Evolutionary conservation across 1,140 invertebrate species (phyloP).

Genomic region (Scaptomyza pallida): DNA sequence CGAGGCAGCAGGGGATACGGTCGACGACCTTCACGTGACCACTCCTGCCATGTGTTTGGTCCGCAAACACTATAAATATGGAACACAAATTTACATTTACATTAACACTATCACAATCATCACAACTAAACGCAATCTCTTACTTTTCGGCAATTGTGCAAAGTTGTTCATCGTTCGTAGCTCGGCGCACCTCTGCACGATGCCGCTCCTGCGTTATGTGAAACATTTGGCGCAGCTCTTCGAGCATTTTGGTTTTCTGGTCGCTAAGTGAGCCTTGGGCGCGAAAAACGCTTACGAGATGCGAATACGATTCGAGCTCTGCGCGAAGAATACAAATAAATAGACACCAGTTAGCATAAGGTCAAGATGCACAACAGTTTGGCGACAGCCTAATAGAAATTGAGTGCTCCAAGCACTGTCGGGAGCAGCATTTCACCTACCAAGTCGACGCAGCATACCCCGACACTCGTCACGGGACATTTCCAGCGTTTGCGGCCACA

Average conservation of each 20-base stretch:
- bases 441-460: slow-evolving; percentile 92
- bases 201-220: slow-evolving; percentile 95
- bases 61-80: slow-evolving; percentile 89
- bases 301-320: slow-evolving; percentile 96
- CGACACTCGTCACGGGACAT: slow-evolving; percentile 93
- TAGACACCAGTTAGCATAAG: slow-evolving; percentile 21
- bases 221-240: slow-evolving; percentile 91
- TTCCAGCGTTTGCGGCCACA: slow-evolving; percentile 90
- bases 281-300: slow-evolving; percentile 93
- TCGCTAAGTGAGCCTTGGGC: slow-evolving; percentile 94
- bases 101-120: slow-evolving; percentile 40
- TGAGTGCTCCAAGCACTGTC: slow-evolving; percentile 33
- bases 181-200: slow-evolving; percentile 94
- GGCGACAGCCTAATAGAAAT: slow-evolving; percentile 2
- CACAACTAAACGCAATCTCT: slow-evolving; percentile 69
- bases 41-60: slow-evolving; percentile 91
- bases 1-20: slow-evolving; percentile 92
- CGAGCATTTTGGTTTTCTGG: slow-evolving; percentile 92
- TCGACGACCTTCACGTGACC: slow-evolving; percentile 93
- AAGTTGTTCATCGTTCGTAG: slow-evolving; percentile 95
- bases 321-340: slow-evolving; percentile 61
- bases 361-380: background rate
- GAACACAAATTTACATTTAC: slow-evolving; percentile 34
- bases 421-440: slow-evolving; percentile 84
- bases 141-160: slow-evolving; percentile 94